A percentile compares a stretch with the other conserved stretches of the same genome.
These are phyloP conservation scores for Temnothorax curvispinosus DNA, from an alignment of 1,140 invertebrate genomes.

Conservation along the genomic window DNA sequence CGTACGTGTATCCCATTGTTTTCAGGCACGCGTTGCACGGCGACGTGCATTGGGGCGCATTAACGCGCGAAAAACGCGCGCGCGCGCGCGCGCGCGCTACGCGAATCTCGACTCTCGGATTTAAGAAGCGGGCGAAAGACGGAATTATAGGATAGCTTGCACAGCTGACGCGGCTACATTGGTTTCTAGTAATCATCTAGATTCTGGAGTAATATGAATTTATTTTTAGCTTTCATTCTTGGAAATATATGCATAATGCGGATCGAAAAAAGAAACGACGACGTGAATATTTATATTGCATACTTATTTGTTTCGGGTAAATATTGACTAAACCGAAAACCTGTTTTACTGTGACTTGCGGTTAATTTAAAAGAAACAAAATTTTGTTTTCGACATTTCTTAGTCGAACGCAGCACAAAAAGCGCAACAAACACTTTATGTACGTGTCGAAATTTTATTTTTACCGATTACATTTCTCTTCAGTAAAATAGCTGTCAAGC, in stretches of 20 bases:
- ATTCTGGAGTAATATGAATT: not conserved
- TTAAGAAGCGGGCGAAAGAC: constrained; percentile 11
- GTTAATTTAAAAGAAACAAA: not conserved
- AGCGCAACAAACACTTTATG: too few species aligned
- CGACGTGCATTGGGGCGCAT: not conserved
- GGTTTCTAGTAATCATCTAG: not conserved
- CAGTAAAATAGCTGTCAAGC: not conserved
- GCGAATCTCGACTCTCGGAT: constrained; percentile 12
- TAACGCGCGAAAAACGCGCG: not conserved
- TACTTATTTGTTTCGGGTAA: not conserved
- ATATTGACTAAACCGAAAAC: not conserved
- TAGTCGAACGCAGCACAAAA: not conserved
- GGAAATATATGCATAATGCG: not conserved
- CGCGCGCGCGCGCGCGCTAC: not conserved
- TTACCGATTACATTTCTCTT: not conserved
- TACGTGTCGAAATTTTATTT: not conserved
- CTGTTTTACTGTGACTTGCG: not conserved
- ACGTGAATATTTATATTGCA: not conserved
- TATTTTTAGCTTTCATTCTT: not conserved
- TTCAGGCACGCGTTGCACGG: constrained; percentile 41
- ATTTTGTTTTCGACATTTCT: not conserved
- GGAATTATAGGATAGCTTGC: not conserved
- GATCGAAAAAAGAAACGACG: not conserved
- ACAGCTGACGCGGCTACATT: not conserved
- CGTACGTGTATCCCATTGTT: constrained; percentile 26